Evolutionary conservation across 2,888 invertebrate species (phyloP).

Genomic region (Eubasilissa splendida): DNA sequence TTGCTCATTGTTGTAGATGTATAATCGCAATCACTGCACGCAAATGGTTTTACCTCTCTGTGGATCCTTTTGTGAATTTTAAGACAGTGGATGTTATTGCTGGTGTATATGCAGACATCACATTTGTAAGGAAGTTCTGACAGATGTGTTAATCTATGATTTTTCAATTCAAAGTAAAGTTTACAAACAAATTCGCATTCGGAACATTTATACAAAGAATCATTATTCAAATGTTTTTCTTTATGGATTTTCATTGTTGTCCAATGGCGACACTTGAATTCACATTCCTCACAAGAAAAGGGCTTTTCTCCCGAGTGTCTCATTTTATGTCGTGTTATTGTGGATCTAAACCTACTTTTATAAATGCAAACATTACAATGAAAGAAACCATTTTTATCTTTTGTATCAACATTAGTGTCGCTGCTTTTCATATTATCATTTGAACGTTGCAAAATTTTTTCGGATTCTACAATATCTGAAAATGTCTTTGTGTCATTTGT

Average conservation of each 20-base stretch:
- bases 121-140: neutral
- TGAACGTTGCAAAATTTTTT: neutral
- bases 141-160: slow-evolving; percentile 4
- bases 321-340: neutral
- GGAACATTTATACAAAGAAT: neutral
- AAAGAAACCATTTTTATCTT: neutral
- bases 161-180: slow-evolving; percentile 14
- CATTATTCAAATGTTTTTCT: neutral
- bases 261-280: neutral
- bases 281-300: neutral
- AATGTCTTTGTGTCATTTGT: neutral
- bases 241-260: slow-evolving; percentile 6
- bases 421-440: neutral
- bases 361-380: neutral
- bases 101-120: slow-evolving; percentile 6
- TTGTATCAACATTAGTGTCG: neutral
- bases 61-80: slow-evolving; percentile 32
- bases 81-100: neutral
- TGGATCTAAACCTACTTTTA: slow-evolving; percentile 23
- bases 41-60: slow-evolving; percentile 25
- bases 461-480: neutral
- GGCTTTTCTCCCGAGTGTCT: neutral
- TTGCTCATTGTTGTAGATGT: slow-evolving; percentile 6
- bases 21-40: slow-evolving; percentile 2
- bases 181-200: neutral